Evolutionary conservation across 2,113 vertebrate genomes (phyloP).

Genomic region (Dinomys branickii): DNA sequence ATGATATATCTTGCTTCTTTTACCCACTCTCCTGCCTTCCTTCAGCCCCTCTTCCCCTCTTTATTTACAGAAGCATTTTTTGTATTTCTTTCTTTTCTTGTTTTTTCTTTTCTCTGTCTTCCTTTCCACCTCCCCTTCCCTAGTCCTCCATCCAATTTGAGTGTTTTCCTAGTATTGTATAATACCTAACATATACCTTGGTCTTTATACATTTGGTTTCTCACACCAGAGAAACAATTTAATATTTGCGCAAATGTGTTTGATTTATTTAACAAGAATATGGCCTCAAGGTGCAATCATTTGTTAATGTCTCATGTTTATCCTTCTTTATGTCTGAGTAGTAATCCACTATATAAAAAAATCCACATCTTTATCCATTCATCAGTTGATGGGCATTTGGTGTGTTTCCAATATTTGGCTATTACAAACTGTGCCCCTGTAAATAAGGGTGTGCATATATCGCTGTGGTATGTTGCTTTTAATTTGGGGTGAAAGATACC

Average conservation of each 20-base stretch:
- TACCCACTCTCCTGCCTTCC: background rate
- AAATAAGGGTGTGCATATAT: no score
- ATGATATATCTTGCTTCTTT: background rate
- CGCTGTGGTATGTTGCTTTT: no score
- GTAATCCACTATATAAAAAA: no score
- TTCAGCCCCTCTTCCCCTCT: background rate
- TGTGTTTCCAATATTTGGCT: no score
- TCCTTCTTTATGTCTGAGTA: no score
- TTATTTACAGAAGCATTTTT: background rate
- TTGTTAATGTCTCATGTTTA: no score
- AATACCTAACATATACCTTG: background rate
- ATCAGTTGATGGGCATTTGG: no score
- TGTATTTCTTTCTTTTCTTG: background rate
- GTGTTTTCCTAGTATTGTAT: background rate
- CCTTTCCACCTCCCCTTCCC: background rate
- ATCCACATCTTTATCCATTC: no score
- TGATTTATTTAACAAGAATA: no score
- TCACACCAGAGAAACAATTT: background rate
- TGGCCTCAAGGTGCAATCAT: no score
- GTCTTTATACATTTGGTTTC: background rate
- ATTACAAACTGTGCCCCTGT: no score
- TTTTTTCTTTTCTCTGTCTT: background rate
- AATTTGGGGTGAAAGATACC: no score
- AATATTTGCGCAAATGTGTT: background rate
- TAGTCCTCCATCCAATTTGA: background rate